Conservation (phyloP, 2,888 invertebrate species). For the Brenthis daphne region DNA sequence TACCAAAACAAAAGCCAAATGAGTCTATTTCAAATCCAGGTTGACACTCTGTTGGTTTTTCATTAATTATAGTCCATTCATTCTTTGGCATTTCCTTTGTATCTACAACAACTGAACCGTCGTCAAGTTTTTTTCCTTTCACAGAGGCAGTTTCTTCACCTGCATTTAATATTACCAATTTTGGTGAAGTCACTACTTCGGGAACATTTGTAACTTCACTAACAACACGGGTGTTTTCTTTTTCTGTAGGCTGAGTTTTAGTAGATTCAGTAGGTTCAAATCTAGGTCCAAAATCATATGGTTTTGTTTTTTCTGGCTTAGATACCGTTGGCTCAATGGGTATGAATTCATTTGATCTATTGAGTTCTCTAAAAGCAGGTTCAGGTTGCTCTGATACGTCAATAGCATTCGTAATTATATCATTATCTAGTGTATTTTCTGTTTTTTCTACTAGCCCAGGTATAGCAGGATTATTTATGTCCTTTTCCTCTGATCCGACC, state of each 20-base stretch:
- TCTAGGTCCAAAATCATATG: slow-evolving; percentile 13
- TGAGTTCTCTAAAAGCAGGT: slow-evolving; percentile 32
- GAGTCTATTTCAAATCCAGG: slow-evolving; percentile 79
- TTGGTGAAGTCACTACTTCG: slow-evolving; percentile 48
- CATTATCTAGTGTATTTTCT: slow-evolving; percentile 33
- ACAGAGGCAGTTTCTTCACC: slow-evolving; percentile 53
- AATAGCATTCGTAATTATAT: slow-evolving; percentile 21
- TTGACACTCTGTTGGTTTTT: slow-evolving; percentile 62
- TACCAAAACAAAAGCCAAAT: slow-evolving; percentile 82
- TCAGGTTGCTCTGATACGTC: slow-evolving; percentile 33
- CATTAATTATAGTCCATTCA: slow-evolving; percentile 58
- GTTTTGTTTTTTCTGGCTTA: neutral
- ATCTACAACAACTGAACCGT: slow-evolving; percentile 58
- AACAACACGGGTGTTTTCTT: neutral
- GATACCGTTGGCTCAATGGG: neutral
- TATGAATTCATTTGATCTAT: slow-evolving; percentile 19
- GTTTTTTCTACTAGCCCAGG: slow-evolving; percentile 26
- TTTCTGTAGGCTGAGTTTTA: neutral
- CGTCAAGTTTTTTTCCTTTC: slow-evolving; percentile 49
- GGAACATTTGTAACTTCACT: slow-evolving; percentile 48
- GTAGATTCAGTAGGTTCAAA: slow-evolving; percentile 13
- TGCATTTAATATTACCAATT: slow-evolving; percentile 50
- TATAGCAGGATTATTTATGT: slow-evolving; percentile 7
- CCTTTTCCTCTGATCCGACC: slow-evolving; percentile 33
- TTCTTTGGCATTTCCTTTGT: slow-evolving; percentile 59